A percentile compares a stretch with the other conserved stretches of the same genome.
Conservation (phyloP, 2,888 invertebrate genomes). For the Troides oblongomaculatus region DNA sequence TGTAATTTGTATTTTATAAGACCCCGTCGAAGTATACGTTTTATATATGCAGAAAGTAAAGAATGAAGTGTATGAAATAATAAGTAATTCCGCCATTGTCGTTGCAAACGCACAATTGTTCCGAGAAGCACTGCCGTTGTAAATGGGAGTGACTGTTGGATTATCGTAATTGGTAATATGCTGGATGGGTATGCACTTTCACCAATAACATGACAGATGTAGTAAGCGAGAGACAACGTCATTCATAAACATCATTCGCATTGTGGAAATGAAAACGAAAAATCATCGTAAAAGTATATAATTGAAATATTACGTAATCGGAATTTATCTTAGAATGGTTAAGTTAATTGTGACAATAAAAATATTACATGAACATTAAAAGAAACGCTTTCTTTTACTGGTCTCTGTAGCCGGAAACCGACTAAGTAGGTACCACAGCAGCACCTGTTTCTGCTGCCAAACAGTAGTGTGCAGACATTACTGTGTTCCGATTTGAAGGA, state of each 20-base stretch:
- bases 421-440: too few relatives aligned
- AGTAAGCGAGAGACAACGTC: constrained; percentile 34
- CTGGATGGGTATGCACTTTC: constrained; percentile 51
- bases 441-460: too few relatives aligned
- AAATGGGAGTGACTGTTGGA: constrained; percentile 36
- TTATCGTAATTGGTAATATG: constrained; percentile 54
- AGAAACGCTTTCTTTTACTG: too few relatives aligned
- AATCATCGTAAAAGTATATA: not conserved
- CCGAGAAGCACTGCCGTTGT: constrained; percentile 42
- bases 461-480: too few relatives aligned
- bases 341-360: too few relatives aligned
- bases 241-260: not conserved
- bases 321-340: too few relatives aligned
- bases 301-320: not conserved
- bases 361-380: too few relatives aligned
- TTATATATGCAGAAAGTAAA: not conserved
- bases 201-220: constrained; percentile 45
- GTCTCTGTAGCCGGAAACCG: too few relatives aligned
- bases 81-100: constrained; percentile 15
- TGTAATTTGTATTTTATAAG: not conserved
- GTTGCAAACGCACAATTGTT: constrained; percentile 39
- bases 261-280: constrained; percentile 9
- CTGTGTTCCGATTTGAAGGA: too few relatives aligned
- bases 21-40: not conserved
- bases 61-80: constrained; percentile 1